phyloP scores from a whole-genome alignment of 1,140 invertebrate species.

The Ceratoteleas bidentatus region DNA sequence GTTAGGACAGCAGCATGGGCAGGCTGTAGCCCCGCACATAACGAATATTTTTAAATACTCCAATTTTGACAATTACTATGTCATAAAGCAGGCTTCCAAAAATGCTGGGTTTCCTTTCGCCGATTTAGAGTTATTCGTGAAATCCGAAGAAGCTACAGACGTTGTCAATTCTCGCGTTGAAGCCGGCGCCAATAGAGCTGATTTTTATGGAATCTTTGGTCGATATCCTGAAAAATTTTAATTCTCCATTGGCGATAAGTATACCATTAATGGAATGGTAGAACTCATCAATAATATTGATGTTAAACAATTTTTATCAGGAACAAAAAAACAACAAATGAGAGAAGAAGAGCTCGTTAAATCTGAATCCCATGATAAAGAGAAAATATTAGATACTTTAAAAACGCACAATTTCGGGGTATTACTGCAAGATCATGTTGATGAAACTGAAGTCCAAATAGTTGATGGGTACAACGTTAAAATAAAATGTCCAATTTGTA shows the following conservation, averaged over 20 bases:
- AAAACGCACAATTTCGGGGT: neutral
- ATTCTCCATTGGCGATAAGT: neutral
- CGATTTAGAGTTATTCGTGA: neutral
- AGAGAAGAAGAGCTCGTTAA: neutral
- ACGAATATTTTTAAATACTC: conserved; percentile 2
- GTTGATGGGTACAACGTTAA: too few relatives aligned
- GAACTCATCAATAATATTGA: neutral
- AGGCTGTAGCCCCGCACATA: neutral
- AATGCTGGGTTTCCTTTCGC: neutral
- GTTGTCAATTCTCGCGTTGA: neutral
- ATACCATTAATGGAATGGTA: neutral
- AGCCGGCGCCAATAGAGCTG: neutral
- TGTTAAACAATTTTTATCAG: neutral
- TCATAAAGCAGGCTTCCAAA: neutral
- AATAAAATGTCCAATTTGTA: too few relatives aligned
- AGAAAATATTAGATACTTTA: neutral
- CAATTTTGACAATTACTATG: conserved; percentile 11
- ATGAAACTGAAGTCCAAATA: too few relatives aligned
- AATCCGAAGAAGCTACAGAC: neutral
- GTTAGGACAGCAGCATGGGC: neutral
- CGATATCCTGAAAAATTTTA: neutral
- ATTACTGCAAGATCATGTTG: too few relatives aligned
- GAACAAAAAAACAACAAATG: neutral
- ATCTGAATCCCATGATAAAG: neutral
- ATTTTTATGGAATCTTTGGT: neutral